Evolutionary conservation across 2,888 invertebrate species (phyloP), one percentile per base, ranked within the genome.

Genomic region (Thyatira batis): DNA sequence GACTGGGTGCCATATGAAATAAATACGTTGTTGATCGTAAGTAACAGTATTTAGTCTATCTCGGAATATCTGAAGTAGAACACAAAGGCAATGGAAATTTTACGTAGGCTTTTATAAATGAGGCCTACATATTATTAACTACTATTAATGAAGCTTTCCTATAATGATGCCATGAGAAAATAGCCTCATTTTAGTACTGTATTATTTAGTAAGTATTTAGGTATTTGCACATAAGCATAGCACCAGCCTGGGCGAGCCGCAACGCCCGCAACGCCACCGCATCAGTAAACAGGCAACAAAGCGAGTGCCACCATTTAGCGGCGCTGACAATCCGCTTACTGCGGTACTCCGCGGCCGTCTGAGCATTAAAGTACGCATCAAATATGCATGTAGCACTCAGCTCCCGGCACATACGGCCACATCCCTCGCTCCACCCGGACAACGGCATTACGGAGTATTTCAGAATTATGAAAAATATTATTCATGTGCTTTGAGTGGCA

Each of bases 321-420:
- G 71, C 59, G 66, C 69, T 66, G 70, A 50, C 81, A 86, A 87
- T 85, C 86, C 79, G 82, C 86, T 85, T 86, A 85, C 67, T 58
- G 71, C 71, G 69, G 61, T 51, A 57, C 53, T 53, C 23, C 10
- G 55, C 53, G 51, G 49, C 28, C 52, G 56, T 44, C 61, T 54
- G 68, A 63, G 74, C 76, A 84, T 82, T 86, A 87, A 78, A 75
- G 74, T 67, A 63, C 56, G 48, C 72, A 87, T 88, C 71, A 87
- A 88, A 87, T 88, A 88, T 88, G 82, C 79, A 88, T 80, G 78
- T 67, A 54, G 66, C 80, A 82, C 81, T 81, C 79, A 71, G 76
- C 61, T 63, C 51, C 51, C 54, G 55, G 71, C 70, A 76, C 70
- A 75, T 69, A 76, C 72, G 65, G 57, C 60, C 57, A 53, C 52